Percentiles rank a stretch among this genome's conserved stretches.
These are phyloP conservation scores for Troides oblongomaculatus DNA, from an alignment of 2,888 invertebrate species.

Conservation along the genomic window DNA sequence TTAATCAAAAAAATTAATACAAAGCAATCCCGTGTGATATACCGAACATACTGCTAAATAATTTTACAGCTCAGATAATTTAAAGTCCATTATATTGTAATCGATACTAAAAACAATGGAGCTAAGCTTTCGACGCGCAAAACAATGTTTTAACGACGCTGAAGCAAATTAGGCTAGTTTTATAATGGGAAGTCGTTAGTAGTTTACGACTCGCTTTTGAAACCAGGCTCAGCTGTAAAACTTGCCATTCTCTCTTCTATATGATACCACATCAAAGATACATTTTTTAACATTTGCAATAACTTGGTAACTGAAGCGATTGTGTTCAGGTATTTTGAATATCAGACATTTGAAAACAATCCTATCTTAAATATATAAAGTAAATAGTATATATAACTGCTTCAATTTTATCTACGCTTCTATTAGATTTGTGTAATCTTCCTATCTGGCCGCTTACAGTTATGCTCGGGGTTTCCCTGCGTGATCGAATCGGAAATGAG, in stretches of 20 bases:
- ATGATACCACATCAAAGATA: constrained; percentile 21
- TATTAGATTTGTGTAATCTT: no score
- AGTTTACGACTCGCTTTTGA: constrained; percentile 18
- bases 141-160: constrained; percentile 22
- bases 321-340: background rate
- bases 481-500: no score
- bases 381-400: no score
- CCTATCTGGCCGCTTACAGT: no score
- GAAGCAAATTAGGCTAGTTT: constrained; percentile 21
- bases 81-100: background rate
- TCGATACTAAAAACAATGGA: constrained; percentile 4
- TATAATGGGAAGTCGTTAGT: constrained; percentile 20
- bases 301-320: background rate
- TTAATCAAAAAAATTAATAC: no score
- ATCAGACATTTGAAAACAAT: background rate
- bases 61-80: no score
- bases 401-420: no score
- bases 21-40: no score
- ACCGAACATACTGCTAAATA: no score
- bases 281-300: constrained; percentile 11
- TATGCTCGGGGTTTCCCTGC: no score
- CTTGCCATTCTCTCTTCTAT: constrained; percentile 10
- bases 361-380: no score
- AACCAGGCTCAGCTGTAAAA: constrained; percentile 8
- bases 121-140: constrained; percentile 10